phyloP scores from a whole-genome alignment of 2,888 invertebrate genomes.

The Torymus aiolomorphi region DNA sequence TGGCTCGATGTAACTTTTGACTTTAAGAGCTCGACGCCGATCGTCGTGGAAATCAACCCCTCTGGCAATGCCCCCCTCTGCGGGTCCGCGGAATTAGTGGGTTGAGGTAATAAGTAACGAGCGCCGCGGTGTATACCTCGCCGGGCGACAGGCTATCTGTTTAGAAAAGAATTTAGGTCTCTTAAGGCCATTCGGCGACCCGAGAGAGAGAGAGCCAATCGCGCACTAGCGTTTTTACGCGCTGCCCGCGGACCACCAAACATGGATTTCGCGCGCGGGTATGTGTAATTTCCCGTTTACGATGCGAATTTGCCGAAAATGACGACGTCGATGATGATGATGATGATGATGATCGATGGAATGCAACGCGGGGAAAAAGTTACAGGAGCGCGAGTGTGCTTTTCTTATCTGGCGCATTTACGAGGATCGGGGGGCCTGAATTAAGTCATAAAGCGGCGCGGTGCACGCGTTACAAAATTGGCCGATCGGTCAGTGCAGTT shows the following conservation, averaged over 20 bases:
- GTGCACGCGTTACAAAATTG: too few relatives aligned
- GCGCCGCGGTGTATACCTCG: conserved; percentile 23
- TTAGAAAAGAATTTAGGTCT: conserved; percentile 70
- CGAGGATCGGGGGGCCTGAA: background rate
- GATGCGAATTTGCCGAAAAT: conserved; percentile 45
- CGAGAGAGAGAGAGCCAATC: conserved; percentile 47
- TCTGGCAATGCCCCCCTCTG: conserved; percentile 53
- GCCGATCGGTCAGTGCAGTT: too few relatives aligned
- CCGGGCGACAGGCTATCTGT: conserved; percentile 67
- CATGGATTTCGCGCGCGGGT: conserved; percentile 38
- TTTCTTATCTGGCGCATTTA: background rate
- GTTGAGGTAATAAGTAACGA: conserved; percentile 70
- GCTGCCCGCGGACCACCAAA: conserved; percentile 49
- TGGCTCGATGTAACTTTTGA: conserved; percentile 29
- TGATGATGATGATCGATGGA: conserved; percentile 31
- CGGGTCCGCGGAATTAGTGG: conserved; percentile 66
- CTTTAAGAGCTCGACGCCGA: conserved; percentile 52
- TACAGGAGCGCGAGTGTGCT: background rate
- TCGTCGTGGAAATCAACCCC: conserved; percentile 62
- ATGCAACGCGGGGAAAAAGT: background rate
- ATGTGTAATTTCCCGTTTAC: conserved; percentile 26
- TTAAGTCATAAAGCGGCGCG: background rate
- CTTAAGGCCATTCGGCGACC: conserved; percentile 68
- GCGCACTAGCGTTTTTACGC: conserved; percentile 39
- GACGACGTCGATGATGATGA: too few relatives aligned